Evolutionary conservation across 1,140 invertebrate species (phyloP).

Genomic region (Drosophila arizonae): DNA sequence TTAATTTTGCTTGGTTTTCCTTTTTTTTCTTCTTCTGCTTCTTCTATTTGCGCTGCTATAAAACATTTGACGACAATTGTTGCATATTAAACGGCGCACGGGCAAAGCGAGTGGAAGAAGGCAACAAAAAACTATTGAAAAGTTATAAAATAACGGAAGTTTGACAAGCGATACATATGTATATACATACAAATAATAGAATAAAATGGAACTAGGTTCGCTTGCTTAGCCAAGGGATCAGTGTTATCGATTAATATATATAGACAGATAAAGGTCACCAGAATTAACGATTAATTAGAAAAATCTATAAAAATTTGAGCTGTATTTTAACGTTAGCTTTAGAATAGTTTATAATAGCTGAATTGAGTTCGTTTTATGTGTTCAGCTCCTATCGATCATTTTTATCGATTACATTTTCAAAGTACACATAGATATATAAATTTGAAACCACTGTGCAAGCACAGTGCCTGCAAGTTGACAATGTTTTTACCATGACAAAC

Average conservation of each 20-base stretch:
- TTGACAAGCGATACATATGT: conserved; percentile 1
- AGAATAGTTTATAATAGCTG: too few species aligned
- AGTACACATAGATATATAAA: too few species aligned
- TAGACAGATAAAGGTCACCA: too few species aligned
- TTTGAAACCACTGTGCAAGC: not conserved
- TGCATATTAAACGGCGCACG: conserved; percentile 59
- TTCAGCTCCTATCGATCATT: too few species aligned
- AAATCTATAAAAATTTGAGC: too few species aligned
- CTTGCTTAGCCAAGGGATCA: too few species aligned
- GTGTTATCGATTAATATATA: not conserved
- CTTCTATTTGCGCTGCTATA: conserved; percentile 4
- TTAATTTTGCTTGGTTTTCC: conserved; percentile 18
- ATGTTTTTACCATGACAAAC: conserved; percentile 23
- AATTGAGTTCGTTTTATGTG: too few species aligned
- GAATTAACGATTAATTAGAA: too few species aligned
- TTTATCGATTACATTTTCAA: conserved; percentile 7
- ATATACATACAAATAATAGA: too few species aligned
- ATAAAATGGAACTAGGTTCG: too few species aligned
- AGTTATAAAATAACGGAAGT: conserved; percentile 16
- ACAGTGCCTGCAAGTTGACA: conserved; percentile 38
- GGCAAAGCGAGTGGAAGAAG: conserved; percentile 30
- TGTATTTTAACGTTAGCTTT: too few species aligned
- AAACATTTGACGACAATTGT: conserved; percentile 68
- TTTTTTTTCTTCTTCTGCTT: too few species aligned
- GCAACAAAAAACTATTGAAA: conserved; percentile 30